These are phyloP conservation scores for Tipula unca DNA, from an alignment of 2,888 invertebrate genomes.

Conservation along the genomic window DNA sequence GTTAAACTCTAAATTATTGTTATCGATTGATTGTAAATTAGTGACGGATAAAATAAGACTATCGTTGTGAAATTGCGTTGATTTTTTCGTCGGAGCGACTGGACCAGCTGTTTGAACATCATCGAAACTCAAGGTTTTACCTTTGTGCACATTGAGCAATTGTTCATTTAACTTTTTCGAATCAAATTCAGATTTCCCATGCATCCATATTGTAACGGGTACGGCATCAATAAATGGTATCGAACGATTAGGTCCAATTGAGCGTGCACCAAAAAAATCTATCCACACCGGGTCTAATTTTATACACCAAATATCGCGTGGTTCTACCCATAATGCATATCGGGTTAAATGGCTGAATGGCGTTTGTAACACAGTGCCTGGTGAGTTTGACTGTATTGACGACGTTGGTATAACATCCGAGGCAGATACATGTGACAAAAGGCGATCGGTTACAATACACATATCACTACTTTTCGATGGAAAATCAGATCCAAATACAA, in stretches of 20 bases:
- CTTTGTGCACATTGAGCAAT: neutral
- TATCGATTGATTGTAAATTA: slow-evolving; percentile 18
- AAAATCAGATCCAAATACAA: slow-evolving; percentile 70
- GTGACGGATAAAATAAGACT: slow-evolving; percentile 19
- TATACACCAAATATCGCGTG: slow-evolving; percentile 82
- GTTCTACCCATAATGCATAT: slow-evolving; percentile 68
- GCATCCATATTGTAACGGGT: slow-evolving; percentile 79
- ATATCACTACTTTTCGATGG: slow-evolving; percentile 61
- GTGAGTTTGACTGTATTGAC: slow-evolving; percentile 19
- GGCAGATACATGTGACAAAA: slow-evolving; percentile 59
- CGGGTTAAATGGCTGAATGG: slow-evolving; percentile 34
- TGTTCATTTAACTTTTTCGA: neutral
- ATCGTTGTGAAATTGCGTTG: neutral
- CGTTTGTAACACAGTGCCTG: neutral
- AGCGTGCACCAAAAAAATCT: slow-evolving; percentile 79
- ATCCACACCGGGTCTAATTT: slow-evolving; percentile 87
- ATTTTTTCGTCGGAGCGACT: slow-evolving; percentile 23
- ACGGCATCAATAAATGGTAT: slow-evolving; percentile 78
- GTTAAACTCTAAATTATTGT: slow-evolving; percentile 4
- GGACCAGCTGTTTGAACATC: slow-evolving; percentile 27
- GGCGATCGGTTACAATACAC: slow-evolving; percentile 73
- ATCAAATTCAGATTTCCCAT: slow-evolving; percentile 31
- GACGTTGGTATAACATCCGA: slow-evolving; percentile 23
- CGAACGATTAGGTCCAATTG: slow-evolving; percentile 61
- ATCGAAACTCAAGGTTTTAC: neutral